Percentiles rank a stretch among this genome's conserved stretches.
Evolutionary conservation across 2,888 invertebrate genomes (phyloP).

Genomic region (Linhomoeus sp.): DNA sequence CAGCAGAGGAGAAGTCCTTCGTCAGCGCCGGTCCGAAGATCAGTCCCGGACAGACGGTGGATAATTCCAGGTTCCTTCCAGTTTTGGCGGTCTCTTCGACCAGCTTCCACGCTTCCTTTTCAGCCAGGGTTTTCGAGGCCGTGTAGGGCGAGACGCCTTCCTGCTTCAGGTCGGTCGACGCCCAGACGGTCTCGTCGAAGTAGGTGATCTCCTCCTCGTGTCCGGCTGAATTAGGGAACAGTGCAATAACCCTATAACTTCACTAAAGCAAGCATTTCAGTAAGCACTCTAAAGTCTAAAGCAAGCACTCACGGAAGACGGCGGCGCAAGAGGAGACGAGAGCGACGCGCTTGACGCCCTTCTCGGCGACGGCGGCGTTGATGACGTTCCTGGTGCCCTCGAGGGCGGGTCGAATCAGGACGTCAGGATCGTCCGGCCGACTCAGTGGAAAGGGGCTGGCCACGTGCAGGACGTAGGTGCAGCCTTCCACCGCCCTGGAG

Average conservation of each 20-base stretch:
- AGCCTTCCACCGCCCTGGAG: conserved; percentile 15
- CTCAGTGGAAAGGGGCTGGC: conserved; percentile 24
- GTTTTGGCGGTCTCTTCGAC: conserved; percentile 22
- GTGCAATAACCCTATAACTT: no score
- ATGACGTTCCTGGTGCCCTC: conserved; percentile 34
- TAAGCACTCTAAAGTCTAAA: no score
- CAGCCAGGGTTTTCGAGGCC: conserved; percentile 35
- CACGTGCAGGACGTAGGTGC: conserved; percentile 21
- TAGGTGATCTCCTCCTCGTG: no score
- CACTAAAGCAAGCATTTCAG: no score
- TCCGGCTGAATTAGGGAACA: no score
- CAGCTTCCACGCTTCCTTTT: conserved; percentile 39
- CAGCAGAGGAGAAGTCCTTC: no score
- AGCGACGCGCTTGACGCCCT: conserved; percentile 34
- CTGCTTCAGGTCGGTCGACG: no score
- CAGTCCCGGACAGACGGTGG: no score
- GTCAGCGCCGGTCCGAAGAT: no score
- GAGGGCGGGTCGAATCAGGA: conserved; percentile 32
- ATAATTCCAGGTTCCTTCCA: no score
- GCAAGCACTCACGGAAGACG: conserved; percentile 27
- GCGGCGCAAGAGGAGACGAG: conserved; percentile 36
- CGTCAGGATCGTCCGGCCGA: conserved; percentile 15
- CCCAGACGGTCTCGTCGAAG: no score
- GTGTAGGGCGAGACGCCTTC: no score
- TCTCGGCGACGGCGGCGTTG: conserved; percentile 31